These are phyloP conservation scores for Drosophila navojoa DNA, from an alignment of 1,140 invertebrate genomes.

Conservation along the genomic window DNA sequence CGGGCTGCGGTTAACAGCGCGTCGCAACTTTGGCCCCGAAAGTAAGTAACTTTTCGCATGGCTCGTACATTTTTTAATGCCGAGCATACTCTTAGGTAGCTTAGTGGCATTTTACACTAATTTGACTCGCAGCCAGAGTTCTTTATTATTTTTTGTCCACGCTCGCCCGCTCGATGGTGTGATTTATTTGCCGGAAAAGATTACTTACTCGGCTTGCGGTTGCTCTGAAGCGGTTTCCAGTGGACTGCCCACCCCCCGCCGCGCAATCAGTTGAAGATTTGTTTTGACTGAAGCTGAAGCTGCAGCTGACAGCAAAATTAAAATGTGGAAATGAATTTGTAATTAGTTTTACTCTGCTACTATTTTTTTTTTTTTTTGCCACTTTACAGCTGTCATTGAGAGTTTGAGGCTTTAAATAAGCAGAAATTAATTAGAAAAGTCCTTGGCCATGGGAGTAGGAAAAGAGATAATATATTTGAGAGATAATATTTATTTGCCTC, in stretches of 20 bases:
- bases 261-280: conserved; percentile 23
- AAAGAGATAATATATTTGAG: no score
- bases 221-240: conserved; percentile 39
- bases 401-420: conserved; percentile 43
- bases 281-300: conserved; percentile 58
- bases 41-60: conserved; percentile 79
- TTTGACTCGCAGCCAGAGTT: conserved; percentile 64
- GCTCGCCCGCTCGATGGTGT: conserved; percentile 69
- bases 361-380: conserved; percentile 40
- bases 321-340: conserved; percentile 82
- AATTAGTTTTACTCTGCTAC: conserved; percentile 82
- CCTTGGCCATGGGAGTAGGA: conserved; percentile 5
- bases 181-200: conserved; percentile 83
- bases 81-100: conserved; percentile 79
- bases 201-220: conserved; percentile 73
- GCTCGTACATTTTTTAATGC: conserved; percentile 79
- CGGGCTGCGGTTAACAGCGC: conserved; percentile 73
- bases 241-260: not conserved
- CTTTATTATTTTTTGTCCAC: conserved; percentile 22
- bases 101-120: conserved; percentile 81
- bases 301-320: conserved; percentile 75
- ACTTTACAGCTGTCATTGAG: conserved; percentile 30
- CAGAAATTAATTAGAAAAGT: conserved; percentile 78
- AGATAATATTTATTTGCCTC: no score
- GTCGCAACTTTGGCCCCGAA: conserved; percentile 69